Conservation (phyloP, 2,797 vertebrate species). For the Oreonectes daqikongensis region DNA sequence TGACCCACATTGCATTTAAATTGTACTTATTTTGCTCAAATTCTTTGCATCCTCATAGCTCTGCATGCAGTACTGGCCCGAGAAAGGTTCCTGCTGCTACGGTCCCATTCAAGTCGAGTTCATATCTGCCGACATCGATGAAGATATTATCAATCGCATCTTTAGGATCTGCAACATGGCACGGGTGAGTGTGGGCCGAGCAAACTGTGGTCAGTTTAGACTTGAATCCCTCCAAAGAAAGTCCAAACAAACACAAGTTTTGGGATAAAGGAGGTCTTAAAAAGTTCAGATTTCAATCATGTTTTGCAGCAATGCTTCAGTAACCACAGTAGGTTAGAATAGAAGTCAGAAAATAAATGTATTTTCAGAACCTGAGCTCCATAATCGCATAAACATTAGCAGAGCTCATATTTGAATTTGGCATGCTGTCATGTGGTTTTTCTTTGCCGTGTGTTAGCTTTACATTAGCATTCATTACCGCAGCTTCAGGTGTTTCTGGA, state of each 20-base stretch:
- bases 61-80: conserved; percentile 98
- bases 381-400: conserved; percentile 27
- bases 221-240: no score
- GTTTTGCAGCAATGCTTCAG: no score
- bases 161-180: conserved; percentile 99
- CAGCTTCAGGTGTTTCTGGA: conserved; percentile 5
- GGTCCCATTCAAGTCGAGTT: conserved; percentile 97
- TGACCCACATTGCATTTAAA: neutral
- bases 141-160: conserved; percentile 96
- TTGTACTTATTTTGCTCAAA: conserved; percentile 9
- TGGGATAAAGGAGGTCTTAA: no score
- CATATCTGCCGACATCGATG: conserved; percentile 95
- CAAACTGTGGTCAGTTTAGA: no score
- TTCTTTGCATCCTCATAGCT: conserved; percentile 70
- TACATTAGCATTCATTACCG: conserved; percentile 43
- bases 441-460: conserved; percentile 18
- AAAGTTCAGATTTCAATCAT: no score
- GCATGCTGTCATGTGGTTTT: neutral
- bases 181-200: no score
- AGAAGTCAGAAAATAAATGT: conserved; percentile 1
- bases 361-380: conserved; percentile 17
- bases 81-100: conserved; percentile 93
- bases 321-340: no score
- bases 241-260: no score
- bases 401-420: neutral